Evolutionary conservation across 2,888 invertebrate genomes (phyloP), one percentile per base, ranked within the genome.

Genomic region (Acleris cristana): DNA sequence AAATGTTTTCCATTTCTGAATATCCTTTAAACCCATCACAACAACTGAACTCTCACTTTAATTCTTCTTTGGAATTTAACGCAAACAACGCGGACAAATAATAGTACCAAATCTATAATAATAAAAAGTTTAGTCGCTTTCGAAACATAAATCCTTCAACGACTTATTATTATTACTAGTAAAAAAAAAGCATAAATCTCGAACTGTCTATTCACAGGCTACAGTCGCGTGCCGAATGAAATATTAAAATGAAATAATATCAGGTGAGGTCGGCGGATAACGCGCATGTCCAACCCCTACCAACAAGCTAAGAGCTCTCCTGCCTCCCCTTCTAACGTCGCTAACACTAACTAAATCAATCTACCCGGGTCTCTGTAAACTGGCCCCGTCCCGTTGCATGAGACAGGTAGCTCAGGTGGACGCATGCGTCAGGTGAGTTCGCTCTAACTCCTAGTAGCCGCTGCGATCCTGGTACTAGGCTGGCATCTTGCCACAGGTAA

Each of bases 401-500:
- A 69, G 77, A 81, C 86, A 89, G 89, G 90, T 89, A 84, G 79
- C 71, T 73, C 87, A 90, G 89, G 88, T 90, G 84, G 79, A 90
- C 91, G 91, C 91, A 91, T 91, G 92, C 90, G 91, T 81, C 89
- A 91, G 91, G 90, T 92, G 80, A 76, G 69, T 64, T 62, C 71
- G 69, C 34, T 44, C 66, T 69, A 60, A 58, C 87, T 89, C 85
- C 83, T 85, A 65, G 57, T 59, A 56, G 40, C 52, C 77, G 76
- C 76, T 90, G 82, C 65, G 75, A 70, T 74, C 92, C 91, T 92
- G 84, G 91, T 93, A 91, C 82, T 77, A 83, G 91, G 86, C 92
- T 93, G 93, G 93, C 93, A 93, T 84, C 78, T 87, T 93, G 93
- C 93, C 93, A 93, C 93, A 93, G 93, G 93, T 93, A 93, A 79